Conservation (phyloP, 2,797 vertebrate genomes). For the Spea hammondii region DNA sequence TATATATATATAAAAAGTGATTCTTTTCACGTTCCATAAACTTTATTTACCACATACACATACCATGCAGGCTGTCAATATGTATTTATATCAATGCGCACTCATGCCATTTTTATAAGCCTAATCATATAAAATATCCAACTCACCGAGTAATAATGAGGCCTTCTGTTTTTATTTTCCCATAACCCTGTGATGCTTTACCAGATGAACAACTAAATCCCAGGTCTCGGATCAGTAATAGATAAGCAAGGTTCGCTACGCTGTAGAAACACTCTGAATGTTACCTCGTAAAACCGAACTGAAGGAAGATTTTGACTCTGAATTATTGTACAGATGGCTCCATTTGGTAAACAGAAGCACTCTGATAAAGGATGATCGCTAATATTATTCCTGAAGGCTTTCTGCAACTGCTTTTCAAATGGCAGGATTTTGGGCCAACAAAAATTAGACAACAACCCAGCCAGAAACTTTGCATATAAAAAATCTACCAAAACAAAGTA, state of each 20-base stretch:
- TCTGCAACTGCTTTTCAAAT: constrained; percentile 36
- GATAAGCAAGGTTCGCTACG: constrained; percentile 3
- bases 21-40: constrained; percentile 29
- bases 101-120: constrained; percentile 19
- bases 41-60: constrained; percentile 23
- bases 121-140: constrained; percentile 22
- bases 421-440: constrained; percentile 23
- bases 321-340: constrained; percentile 46
- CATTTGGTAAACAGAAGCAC: constrained; percentile 44
- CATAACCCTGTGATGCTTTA: constrained; percentile 25
- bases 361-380: constrained; percentile 45
- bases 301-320: constrained; percentile 38
- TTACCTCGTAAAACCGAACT: constrained; percentile 40
- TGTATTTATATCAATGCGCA: constrained; percentile 8
- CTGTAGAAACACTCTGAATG: constrained; percentile 4
- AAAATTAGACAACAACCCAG: constrained; percentile 11
- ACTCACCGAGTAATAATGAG: constrained; percentile 25
- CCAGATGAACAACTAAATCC: constrained; percentile 29
- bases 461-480: constrained; percentile 12
- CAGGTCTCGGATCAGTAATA: constrained; percentile 27
- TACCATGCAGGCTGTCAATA: constrained; percentile 17
- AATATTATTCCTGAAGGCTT: constrained; percentile 46
- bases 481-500: not conserved
- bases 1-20: not conserved
- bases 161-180: constrained; percentile 42